These are phyloP conservation scores for Rhagologus leucostigma DNA, from an alignment of 2,113 vertebrate species.

Conservation along the genomic window DNA sequence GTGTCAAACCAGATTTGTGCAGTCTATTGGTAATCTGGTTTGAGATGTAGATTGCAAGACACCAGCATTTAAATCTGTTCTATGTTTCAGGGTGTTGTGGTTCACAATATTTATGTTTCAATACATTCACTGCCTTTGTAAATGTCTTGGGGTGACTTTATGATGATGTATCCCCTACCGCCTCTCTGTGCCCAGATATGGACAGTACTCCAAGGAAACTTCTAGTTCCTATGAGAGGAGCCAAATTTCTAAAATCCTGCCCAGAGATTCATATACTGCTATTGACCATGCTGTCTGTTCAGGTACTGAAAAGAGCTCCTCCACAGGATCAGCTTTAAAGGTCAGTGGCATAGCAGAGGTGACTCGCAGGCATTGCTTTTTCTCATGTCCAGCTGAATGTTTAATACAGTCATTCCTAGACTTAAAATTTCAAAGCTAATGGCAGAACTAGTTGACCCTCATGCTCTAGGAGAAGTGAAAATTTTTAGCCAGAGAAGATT, in stretches of 20 bases:
- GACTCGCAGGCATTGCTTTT: background rate
- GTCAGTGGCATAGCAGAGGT: background rate
- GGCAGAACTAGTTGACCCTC: background rate
- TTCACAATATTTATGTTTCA: background rate
- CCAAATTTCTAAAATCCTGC: background rate
- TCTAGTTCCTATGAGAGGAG: background rate
- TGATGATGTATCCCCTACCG: too few species aligned
- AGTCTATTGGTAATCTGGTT: background rate
- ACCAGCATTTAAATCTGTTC: background rate
- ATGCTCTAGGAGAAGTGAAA: background rate
- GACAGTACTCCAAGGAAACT: background rate
- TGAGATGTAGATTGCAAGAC: background rate
- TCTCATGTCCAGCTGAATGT: background rate
- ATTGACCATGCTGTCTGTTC: background rate
- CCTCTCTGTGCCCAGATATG: too few species aligned
- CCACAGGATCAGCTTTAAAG: background rate
- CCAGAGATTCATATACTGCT: background rate
- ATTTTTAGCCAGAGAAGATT: background rate
- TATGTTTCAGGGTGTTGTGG: background rate
- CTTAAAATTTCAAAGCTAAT: background rate
- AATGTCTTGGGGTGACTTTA: too few species aligned
- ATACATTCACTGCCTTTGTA: background rate
- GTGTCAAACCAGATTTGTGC: background rate
- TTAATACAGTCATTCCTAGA: background rate
- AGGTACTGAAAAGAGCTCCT: background rate